Evolutionary conservation across 2,797 vertebrate genomes (phyloP).

Genomic region (Fratercula arctica): DNA sequence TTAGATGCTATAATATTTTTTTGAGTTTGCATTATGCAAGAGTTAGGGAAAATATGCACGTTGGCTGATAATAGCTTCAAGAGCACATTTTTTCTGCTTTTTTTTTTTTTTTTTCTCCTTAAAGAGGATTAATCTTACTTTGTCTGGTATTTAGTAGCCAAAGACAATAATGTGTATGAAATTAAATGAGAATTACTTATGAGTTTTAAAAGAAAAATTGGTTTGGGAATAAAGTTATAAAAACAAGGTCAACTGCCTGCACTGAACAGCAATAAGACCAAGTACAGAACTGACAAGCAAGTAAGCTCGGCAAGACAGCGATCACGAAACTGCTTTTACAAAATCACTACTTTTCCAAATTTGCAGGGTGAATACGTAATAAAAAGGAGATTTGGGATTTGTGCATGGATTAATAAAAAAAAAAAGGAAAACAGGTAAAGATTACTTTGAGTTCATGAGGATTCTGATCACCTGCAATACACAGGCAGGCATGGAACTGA

Average conservation of each 20-base stretch:
- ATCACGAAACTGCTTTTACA: neutral
- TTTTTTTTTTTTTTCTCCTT: neutral
- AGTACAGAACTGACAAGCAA: neutral
- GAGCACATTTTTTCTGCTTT: neutral
- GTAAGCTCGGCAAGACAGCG: neutral
- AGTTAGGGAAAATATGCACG: neutral
- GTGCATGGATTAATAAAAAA: neutral
- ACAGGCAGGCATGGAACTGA: neutral
- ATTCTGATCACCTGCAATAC: neutral
- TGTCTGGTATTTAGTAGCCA: constrained; percentile 16
- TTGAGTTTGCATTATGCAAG: neutral
- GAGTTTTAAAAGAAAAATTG: constrained; percentile 24
- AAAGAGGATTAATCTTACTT: constrained; percentile 44
- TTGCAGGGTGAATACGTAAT: neutral
- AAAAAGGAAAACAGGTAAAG: neutral
- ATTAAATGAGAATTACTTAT: constrained; percentile 31
- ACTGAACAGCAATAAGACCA: neutral
- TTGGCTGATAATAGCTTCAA: constrained; percentile 14
- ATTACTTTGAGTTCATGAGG: neutral
- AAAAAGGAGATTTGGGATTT: neutral
- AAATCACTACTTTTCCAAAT: neutral
- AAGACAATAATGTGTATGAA: constrained; percentile 41
- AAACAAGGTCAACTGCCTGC: neutral
- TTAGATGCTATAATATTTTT: neutral
- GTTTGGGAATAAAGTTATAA: constrained; percentile 12